Evolutionary conservation across 2,113 vertebrate genomes (phyloP), one percentile per base, ranked within the genome.

Genomic region (Coryphaenoides rupestris): DNA sequence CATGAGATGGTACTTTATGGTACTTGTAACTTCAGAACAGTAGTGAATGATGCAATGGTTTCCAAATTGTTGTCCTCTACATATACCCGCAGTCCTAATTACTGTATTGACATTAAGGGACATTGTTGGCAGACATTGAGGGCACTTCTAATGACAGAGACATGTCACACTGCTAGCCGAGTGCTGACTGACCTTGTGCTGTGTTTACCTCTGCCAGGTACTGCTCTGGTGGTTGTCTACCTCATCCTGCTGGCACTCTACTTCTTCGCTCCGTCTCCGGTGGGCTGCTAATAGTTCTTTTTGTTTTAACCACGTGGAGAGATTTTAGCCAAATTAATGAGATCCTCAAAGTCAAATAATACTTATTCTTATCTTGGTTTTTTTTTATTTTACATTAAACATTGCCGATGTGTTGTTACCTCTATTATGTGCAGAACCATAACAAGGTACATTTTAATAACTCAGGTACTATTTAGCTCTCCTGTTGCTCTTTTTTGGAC

Each of bases 221-320:
- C 91, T 0, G 90, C 87, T 60, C 84, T 90, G 71, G 90, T 96
- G 59, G 86, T 92, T 22, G 90, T 93, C 65, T 91, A 92, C 87
- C 85, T 94, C 28, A 92, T 95, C 73, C 84, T 93, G 0, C 75
- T 92, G 54, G 89, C 91, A 1, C 79, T 91, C 22, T 93, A 91
- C 63, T 93, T 86, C 82, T 93, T 92, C 3, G 92, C 92, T 53
- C 93, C 93, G 0, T 92, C 92, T 0, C 91, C 91, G 63, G 77
- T 73, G 0, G 89, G 90, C 28, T 94, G 94, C 86, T 94, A 66
- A 86, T 16, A 3, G 4, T 50, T 21, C 21, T 5, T 2, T 14
- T 21, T 9, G 14, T 21, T 55, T 50, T n/a, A 50, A 55, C 19
- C 19, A 12, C 19, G 19, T 55, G 7, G 10, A 21, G 19, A 21